Base-by-base conservation (phyloP, 1,140 invertebrate genomes). In the Parapsyche elsis region DNA sequence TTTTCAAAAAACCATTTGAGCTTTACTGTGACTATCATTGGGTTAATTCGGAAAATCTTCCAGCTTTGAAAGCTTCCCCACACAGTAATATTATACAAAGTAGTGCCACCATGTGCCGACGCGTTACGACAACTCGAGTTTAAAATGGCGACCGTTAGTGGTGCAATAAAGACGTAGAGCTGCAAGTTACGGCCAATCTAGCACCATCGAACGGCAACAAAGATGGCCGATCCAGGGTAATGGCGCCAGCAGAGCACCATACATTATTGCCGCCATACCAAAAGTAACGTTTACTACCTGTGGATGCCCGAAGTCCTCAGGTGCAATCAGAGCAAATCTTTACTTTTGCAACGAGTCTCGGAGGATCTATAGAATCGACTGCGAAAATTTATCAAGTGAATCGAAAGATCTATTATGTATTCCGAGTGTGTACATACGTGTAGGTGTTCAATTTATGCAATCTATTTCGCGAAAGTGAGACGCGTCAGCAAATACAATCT, bases 141-240 rank as follows among this genome's bases (percentile, higher is more conserved):
- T 67, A 21, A 67, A 67, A 67, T 67, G 16, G 64, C 24, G 64
- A 21, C 5, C 64, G 64, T 67, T 67, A 67, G 64, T 24, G 16
- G n/a, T 5, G 16, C 64, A 12, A 67, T 67, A 67, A 23, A 67
- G 64, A 24, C 23, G 64, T 16, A 16, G 64, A 26, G 64, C 16
- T 67, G 5, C 64, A 24, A 67, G 64, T 67, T 67, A 67, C 21
- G 16, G 19, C 64, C 64, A 67, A 67, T 67, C 64, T 67, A 16
- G 16, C 24, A 7, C 64, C 64, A 67, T 67, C 64, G 24, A 67
- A 67, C 23, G 64, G 64, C 64, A 67, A 67, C 64, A 67, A 67
- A 67, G 64, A 16, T 19, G 24, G 64, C 64, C 23, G 64, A 7
- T 24, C 5, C 5, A 7, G 64, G 64, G 21, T 67, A 67, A 67